Conservation (phyloP, 2,888 invertebrate genomes). For the Pristionchus maxplancki region DNA sequence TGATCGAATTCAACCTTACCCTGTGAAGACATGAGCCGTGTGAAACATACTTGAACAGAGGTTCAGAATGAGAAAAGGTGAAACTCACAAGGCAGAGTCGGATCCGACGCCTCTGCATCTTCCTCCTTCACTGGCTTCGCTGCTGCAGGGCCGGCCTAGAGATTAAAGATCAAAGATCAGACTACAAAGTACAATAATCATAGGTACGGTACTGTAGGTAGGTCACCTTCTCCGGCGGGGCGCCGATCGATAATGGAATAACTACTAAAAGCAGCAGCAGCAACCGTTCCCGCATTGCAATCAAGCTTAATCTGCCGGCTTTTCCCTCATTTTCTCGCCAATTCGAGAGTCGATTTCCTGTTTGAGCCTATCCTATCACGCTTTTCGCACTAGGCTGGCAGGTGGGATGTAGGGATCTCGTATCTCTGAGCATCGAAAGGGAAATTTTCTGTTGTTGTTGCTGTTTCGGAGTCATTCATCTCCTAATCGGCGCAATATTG, state of each 20-base stretch:
- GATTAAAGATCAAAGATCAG: not conserved
- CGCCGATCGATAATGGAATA: not conserved
- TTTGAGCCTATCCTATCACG: not conserved
- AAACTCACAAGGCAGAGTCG: constrained; percentile 15
- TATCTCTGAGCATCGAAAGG: not conserved
- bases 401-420: not conserved
- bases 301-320: not conserved
- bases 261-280: not conserved
- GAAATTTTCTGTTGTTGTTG: not conserved
- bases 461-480: not conserved
- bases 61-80: not conserved
- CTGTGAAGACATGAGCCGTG: not conserved
- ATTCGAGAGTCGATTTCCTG: not conserved
- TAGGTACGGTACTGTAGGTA: not conserved
- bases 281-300: not conserved
- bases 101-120: not conserved
- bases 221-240: not conserved
- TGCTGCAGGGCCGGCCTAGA: not conserved
- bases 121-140: not conserved
- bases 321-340: not conserved
- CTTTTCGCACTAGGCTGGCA: not conserved
- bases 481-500: not conserved
- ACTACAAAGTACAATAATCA: not conserved
- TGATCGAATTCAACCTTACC: too few species aligned
- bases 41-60: not conserved